Evolutionary conservation across 2,797 vertebrate species (phyloP), one percentile per base, ranked within the genome.

Genomic region (Sebastiscus tertius): DNA sequence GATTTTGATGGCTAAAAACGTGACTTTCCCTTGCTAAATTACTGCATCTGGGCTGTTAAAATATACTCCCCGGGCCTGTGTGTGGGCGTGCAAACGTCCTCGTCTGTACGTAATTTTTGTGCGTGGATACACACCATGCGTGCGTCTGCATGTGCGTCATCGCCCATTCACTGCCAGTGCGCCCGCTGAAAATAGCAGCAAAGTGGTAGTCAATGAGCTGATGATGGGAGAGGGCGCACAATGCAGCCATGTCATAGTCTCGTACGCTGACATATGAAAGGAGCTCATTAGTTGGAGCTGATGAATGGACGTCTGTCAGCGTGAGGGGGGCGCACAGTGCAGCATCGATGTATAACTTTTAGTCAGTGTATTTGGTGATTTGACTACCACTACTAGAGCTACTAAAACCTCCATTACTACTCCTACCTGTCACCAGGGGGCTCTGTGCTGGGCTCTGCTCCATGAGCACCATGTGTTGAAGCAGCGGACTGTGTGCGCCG

Each of bases 381-480:
- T 72, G 36, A 26, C 8, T 27, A 11, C 3, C 33, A 6, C n/a
- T 27, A 2, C 24, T 31, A n/a, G 18, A 52, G 16, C 20, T 27
- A 64, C 14, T 8, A 2, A 68, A 63, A 69, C 11, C 5, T 20
- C 2, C 1, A n/a, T n/a, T 7, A 2, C 3, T 56, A 1, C 70
- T 61, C 74, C 33, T 94, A 99, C 98, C 98, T 96, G 98, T 95
- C 85, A 94, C 93, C 70, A 99, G 95, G 49, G 97, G 95, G 1
- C 97, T 96, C 94, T 97, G 98, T 2, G 97, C 93, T 1, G 92
- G 93, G 66, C 92, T 96, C 93, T 97, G 98, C 89, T 99, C 98
- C 95, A 99, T 95, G 2, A 99, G 93, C 82, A 98, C 98, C 98
- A 99, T 98, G 94, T 99, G 98, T 83, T 98, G 98, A 62, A 99